Evolutionary conservation across 2,888 invertebrate genomes (phyloP).

Genomic region (Amphipoea lucens): DNA sequence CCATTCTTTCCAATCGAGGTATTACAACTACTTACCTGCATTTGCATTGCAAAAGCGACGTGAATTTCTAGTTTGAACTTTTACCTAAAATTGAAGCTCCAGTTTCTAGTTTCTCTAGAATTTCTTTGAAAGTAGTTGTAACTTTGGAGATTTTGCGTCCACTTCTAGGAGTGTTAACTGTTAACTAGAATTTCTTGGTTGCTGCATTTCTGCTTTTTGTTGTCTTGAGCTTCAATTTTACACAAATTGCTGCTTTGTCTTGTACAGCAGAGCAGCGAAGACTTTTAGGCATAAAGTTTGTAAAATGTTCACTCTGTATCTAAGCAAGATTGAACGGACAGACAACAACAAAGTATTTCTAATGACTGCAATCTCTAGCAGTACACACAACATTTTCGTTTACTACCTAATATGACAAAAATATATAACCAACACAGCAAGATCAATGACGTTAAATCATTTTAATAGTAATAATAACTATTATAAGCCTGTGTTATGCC

Average conservation of each 20-base stretch:
- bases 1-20: neutral
- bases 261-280: neutral
- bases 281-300: neutral
- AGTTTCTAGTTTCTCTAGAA: neutral
- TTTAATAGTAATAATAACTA: neutral
- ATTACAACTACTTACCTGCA: neutral
- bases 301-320: neutral
- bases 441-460: neutral
- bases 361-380: neutral
- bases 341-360: slow-evolving; percentile 5
- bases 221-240: slow-evolving; percentile 16
- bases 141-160: slow-evolving; percentile 5
- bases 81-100: slow-evolving; percentile 25
- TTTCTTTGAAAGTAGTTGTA: slow-evolving; percentile 19
- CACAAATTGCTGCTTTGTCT: slow-evolving; percentile 15
- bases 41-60: slow-evolving; percentile 10
- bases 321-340: neutral
- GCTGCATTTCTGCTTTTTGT: slow-evolving; percentile 18
- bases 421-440: neutral
- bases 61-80: neutral
- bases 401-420: neutral
- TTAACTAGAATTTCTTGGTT: slow-evolving; percentile 27
- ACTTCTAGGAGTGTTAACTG: slow-evolving; percentile 18
- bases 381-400: neutral
- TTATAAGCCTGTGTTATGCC: neutral